phyloP scores from a whole-genome alignment of 2,797 vertebrate genomes.

The Malacoctenus gilli region DNA sequence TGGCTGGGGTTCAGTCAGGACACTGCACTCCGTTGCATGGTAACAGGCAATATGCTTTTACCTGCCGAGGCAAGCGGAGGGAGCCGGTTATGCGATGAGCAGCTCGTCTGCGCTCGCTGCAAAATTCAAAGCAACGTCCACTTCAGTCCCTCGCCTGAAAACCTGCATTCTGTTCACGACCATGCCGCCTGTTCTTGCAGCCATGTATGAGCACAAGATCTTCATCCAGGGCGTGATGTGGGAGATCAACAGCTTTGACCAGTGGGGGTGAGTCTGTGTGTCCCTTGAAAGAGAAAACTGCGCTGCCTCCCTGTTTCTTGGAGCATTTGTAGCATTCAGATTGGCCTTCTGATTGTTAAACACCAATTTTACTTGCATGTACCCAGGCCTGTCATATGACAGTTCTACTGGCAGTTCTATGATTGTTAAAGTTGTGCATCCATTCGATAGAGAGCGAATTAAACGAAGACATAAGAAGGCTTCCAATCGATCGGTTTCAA shows the following conservation, averaged over 20 bases:
- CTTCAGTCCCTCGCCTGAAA: not conserved
- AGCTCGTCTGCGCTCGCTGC: not conserved
- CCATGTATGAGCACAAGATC: slow-evolving; percentile 99
- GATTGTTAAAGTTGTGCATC: no score
- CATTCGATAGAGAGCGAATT: no score
- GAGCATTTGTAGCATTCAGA: no score
- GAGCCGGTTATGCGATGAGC: slow-evolving; percentile 4
- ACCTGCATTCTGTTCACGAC: not conserved
- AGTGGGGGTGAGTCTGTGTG: slow-evolving; percentile 92
- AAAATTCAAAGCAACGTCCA: slow-evolving; percentile 1
- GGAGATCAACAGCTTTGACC: slow-evolving; percentile 99
- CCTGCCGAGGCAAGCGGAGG: not conserved
- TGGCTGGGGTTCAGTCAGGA: not conserved
- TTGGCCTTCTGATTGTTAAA: no score
- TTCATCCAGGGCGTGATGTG: slow-evolving; percentile 96
- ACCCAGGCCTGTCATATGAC: no score
- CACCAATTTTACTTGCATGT: no score
- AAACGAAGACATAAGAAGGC: no score
- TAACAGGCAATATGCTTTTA: slow-evolving; percentile 17
- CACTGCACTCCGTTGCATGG: slow-evolving; percentile 23
- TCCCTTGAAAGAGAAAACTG: not conserved
- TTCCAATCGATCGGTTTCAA: no score
- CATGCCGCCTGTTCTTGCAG: slow-evolving; percentile 59
- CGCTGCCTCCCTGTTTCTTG: no score
- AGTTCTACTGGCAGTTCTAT: no score